Evolutionary conservation across 2,888 invertebrate species (phyloP).

Genomic region (Ceriagrion tenellum): DNA sequence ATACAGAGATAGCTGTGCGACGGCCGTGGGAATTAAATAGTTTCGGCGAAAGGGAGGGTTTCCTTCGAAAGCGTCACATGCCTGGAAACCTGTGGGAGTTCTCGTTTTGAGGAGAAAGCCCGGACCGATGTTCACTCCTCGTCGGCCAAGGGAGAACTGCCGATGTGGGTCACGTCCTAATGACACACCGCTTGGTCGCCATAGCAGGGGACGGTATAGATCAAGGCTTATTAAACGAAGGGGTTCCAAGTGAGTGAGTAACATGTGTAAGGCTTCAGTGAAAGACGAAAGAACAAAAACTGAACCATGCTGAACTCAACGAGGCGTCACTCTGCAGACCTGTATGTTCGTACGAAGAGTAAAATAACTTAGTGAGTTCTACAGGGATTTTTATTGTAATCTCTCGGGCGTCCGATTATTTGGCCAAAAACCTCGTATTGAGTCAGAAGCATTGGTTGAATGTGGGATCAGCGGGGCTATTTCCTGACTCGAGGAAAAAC

Average conservation of each 20-base stretch:
- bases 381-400: no score
- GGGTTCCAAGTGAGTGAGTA: not conserved
- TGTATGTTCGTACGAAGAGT: no score
- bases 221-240: not conserved
- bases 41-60: not conserved
- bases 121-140: constrained; percentile 71
- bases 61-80: not conserved
- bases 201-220: not conserved
- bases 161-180: not conserved
- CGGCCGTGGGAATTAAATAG: not conserved
- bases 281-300: no score
- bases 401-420: no score
- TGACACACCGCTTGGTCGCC: not conserved
- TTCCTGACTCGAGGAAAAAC: no score
- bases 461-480: no score
- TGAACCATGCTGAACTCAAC: no score
- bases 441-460: no score
- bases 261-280: no score
- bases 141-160: constrained; percentile 74
- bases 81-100: not conserved
- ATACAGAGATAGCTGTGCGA: not conserved
- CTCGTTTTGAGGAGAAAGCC: not conserved
- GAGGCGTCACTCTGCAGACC: no score
- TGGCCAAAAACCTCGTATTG: no score
- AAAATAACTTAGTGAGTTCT: no score